A percentile compares a stretch with the other conserved stretches of the same genome.
phyloP scores from a whole-genome alignment of 2,113 vertebrate species.

The Cygnus atratus region DNA sequence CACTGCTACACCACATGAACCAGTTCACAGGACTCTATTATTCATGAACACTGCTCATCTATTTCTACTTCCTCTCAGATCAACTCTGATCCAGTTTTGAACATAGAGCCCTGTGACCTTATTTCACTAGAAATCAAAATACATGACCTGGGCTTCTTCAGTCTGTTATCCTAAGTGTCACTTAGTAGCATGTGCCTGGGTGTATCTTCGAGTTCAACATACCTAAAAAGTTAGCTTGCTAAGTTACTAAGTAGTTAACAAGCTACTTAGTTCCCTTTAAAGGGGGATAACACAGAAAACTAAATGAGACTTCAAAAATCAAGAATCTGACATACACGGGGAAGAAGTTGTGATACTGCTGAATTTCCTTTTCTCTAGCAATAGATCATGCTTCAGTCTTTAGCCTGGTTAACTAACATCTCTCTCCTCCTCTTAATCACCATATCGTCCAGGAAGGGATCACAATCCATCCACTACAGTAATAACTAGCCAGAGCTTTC shows the following conservation, averaged over 20 bases:
- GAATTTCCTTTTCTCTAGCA: background rate
- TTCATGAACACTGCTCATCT: background rate
- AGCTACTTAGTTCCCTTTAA: background rate
- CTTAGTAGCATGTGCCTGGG: background rate
- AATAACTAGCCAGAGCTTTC: background rate
- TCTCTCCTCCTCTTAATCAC: background rate
- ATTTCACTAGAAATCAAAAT: background rate
- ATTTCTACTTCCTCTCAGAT: background rate
- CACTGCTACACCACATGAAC: background rate
- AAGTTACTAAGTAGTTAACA: background rate
- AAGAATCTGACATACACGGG: background rate
- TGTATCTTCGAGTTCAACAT: fast-evolving
- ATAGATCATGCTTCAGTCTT: background rate
- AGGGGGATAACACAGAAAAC: background rate
- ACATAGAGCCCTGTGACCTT: background rate
- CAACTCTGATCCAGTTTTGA: background rate
- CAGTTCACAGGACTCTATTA: background rate
- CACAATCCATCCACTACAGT: background rate
- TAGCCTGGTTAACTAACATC: background rate
- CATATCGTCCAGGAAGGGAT: background rate
- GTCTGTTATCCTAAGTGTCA: background rate
- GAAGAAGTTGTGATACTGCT: background rate
- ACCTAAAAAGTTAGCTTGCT: background rate
- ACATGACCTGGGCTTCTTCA: background rate
- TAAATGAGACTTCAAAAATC: background rate